These are phyloP conservation scores for Notolabrus celidotus DNA, from an alignment of 2,797 vertebrate species.

Conservation along the genomic window DNA sequence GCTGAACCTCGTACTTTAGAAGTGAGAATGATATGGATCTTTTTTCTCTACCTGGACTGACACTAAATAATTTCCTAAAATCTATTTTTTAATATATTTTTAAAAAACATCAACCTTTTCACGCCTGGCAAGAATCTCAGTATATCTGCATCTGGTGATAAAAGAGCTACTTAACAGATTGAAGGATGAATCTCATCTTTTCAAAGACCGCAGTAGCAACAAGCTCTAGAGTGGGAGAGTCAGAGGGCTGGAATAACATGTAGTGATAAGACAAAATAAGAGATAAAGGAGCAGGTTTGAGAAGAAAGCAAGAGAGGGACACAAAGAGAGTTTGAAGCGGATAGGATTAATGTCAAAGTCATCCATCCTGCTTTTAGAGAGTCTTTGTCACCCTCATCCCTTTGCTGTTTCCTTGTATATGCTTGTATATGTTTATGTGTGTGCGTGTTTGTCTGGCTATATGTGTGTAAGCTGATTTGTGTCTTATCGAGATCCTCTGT, in stretches of 20 bases:
- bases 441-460: slow-evolving; percentile 19
- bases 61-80: not conserved
- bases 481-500: slow-evolving; percentile 80
- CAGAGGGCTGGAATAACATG: slow-evolving; percentile 56
- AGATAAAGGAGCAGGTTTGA: slow-evolving; percentile 44
- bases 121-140: not conserved
- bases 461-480: slow-evolving; percentile 80
- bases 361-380: slow-evolving; percentile 58
- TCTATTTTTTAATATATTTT: slow-evolving; percentile 3
- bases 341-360: slow-evolving; percentile 67
- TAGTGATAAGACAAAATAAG: slow-evolving; percentile 51
- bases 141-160: slow-evolving; percentile 42
- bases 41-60: not conserved
- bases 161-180: slow-evolving; percentile 19
- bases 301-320: slow-evolving; percentile 31
- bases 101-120: not conserved
- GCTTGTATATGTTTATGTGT: slow-evolving; percentile 24
- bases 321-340: slow-evolving; percentile 37
- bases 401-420: slow-evolving; percentile 15
- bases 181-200: slow-evolving; percentile 30
- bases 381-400: slow-evolving; percentile 15
- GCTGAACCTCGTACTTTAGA: too few relatives aligned
- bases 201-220: slow-evolving; percentile 26
- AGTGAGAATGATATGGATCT: not conserved
- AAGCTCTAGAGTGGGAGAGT: slow-evolving; percentile 38